Evolutionary conservation across 2,113 vertebrate species (phyloP).

Genomic region (Spea multiplicata): DNA sequence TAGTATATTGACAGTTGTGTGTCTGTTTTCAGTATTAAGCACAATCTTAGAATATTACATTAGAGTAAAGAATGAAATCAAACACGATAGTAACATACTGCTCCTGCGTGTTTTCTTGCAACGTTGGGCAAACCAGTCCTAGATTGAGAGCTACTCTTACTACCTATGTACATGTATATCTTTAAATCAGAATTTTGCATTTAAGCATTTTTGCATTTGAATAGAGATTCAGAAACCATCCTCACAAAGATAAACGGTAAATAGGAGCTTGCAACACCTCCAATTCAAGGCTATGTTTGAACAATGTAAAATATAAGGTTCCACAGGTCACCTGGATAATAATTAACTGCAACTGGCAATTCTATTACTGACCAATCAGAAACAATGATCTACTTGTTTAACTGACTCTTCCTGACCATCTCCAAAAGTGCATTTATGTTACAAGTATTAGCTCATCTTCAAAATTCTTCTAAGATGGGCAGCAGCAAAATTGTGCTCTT

Average conservation of each 20-base stretch:
- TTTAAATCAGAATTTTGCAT: conserved; percentile 16
- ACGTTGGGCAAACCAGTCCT: too few species aligned
- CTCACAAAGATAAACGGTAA: conserved; percentile 32
- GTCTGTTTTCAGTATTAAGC: too few species aligned
- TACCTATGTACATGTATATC: too few species aligned
- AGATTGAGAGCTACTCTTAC: too few species aligned
- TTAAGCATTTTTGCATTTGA: background rate
- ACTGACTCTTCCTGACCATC: conserved; percentile 30
- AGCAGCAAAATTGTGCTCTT: conserved; percentile 52
- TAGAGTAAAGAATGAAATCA: too few species aligned
- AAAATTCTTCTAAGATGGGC: conserved; percentile 46
- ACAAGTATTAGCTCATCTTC: conserved; percentile 22
- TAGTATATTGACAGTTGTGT: too few species aligned
- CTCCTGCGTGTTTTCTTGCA: too few species aligned
- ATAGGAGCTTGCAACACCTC: conserved; percentile 58
- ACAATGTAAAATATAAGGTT: conserved; percentile 20
- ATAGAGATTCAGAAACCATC: conserved; percentile 9
- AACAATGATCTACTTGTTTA: conserved; percentile 40
- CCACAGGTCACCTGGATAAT: conserved; percentile 53
- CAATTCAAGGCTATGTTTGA: conserved; percentile 55
- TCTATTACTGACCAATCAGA: conserved; percentile 19
- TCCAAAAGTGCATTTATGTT: conserved; percentile 45
- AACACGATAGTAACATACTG: too few species aligned
- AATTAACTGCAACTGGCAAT: conserved; percentile 58
- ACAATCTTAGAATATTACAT: too few species aligned